Base-by-base conservation (phyloP, 2,113 vertebrate species). In the Aegithalos caudatus region DNA sequence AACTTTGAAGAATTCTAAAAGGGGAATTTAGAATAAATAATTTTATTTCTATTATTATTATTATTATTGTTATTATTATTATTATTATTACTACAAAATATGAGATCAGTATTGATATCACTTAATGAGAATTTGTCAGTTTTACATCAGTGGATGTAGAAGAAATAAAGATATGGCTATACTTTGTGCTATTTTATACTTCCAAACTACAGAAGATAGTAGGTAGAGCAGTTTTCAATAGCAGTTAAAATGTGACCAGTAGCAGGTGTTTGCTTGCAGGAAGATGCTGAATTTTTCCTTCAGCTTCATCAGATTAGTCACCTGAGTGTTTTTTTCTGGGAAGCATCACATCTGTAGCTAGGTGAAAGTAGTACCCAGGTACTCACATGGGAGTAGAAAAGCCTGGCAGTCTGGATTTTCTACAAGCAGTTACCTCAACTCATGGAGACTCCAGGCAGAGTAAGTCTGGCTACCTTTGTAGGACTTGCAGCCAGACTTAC, bases 1-100 rank as follows among this genome's bases (percentile, higher is more conserved):
- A 73, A 21, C 15, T 74, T 69, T 27, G 38, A 65, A 86, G 14
- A 65, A 79, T 70, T 74, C 10, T 70, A 14, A 50, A 72, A 77
- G 51, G 2, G 4, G 2, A 73, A 40, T 18, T 28, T 53, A 35
- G 25, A 78, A 47, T 4, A 65, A 5, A 9, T 12, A 0, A 12
- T 51, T 18, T 21, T 40, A 40, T 21, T 88, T 10, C 23, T 38
- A 38, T 22, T 48, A 22, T 29, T 56, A 33, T 25, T 25, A 35
- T 37, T 74, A 1, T 8, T 51, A 23, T 5, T 33, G n/a, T n/a
- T 38, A 38, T 22, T 48, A 22, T 29, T 56, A 33, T 25, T 25
- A 35, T 37, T 74, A 1, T 8, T 51, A 23, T 5, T 33, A n/a
- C n/a, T n/a, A n/a, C n/a, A 53, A 54, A 90, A 73, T 53, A 38